Evolutionary conservation across 2,113 vertebrate species (phyloP).

Genomic region (Pangasianodon hypophthalmus): DNA sequence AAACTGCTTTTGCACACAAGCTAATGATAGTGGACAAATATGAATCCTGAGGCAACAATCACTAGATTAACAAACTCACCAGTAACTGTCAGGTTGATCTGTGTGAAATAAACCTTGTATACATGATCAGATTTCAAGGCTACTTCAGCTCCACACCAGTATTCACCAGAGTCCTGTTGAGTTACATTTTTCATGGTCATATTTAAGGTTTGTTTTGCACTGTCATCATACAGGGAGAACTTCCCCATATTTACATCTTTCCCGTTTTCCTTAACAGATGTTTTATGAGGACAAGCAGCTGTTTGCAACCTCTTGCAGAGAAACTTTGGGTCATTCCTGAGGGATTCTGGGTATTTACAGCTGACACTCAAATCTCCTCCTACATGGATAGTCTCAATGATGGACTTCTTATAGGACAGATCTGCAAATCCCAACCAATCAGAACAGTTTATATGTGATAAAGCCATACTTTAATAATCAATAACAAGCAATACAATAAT

Average conservation of each 20-base stretch:
- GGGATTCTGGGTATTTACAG: constrained; percentile 36
- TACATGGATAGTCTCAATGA: constrained; percentile 14
- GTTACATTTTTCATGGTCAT: not conserved
- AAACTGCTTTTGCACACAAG: not conserved
- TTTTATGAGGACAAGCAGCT: not conserved
- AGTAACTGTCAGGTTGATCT: constrained; percentile 1
- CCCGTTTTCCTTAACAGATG: not conserved
- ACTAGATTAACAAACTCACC: constrained; percentile 32
- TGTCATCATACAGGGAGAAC: constrained; percentile 28
- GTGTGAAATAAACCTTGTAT: constrained; percentile 21
- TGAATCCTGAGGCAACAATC: not conserved
- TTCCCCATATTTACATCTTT: not conserved
- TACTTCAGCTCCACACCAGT: constrained; percentile 19
- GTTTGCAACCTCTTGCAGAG: constrained; percentile 4
- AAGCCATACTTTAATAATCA: not conserved
- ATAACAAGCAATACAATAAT: not conserved
- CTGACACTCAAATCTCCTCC: constrained; percentile 2
- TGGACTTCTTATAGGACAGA: constrained; percentile 5
- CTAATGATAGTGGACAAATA: not conserved
- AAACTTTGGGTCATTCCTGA: not conserved
- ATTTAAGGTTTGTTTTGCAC: not conserved
- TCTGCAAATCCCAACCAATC: constrained; percentile 6
- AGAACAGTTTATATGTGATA: not conserved
- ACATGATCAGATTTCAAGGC: not conserved
- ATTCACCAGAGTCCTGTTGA: constrained; percentile 21